Conservation (phyloP, 2,113 vertebrate genomes). For the Echinops telfairi region DNA sequence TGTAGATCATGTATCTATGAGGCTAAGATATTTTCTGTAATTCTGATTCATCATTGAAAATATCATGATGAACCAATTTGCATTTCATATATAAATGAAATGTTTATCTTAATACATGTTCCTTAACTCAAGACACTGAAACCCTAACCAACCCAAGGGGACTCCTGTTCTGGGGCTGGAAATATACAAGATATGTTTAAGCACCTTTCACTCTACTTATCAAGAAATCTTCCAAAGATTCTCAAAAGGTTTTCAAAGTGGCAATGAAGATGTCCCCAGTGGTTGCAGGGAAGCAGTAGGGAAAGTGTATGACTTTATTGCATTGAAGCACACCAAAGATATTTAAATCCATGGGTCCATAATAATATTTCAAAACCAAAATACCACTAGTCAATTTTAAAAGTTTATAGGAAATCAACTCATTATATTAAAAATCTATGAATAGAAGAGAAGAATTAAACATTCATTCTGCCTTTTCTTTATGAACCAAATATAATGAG, state of each 20-base stretch:
- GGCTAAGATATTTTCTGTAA: not conserved
- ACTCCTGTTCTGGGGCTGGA: not conserved
- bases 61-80: not conserved
- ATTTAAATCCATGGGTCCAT: not conserved
- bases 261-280: not conserved
- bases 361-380: slow-evolving; percentile 43
- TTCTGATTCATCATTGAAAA: slow-evolving; percentile 1
- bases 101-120: not conserved
- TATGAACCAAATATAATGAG: not conserved
- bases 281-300: not conserved
- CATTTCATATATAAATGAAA: not conserved
- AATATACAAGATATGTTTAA: not conserved
- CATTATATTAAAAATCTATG: not conserved
- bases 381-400: not conserved
- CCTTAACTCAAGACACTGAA: not conserved
- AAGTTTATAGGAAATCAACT: slow-evolving; percentile 13
- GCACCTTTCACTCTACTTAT: not conserved
- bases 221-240: not conserved
- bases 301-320: not conserved
- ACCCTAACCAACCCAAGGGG: not conserved
- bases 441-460: not conserved
- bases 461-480: not conserved
- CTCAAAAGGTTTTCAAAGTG: not conserved
- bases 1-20: not conserved
- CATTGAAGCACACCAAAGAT: not conserved